Base-by-base conservation (phyloP, 2,113 vertebrate species). In the Solea solea region DNA sequence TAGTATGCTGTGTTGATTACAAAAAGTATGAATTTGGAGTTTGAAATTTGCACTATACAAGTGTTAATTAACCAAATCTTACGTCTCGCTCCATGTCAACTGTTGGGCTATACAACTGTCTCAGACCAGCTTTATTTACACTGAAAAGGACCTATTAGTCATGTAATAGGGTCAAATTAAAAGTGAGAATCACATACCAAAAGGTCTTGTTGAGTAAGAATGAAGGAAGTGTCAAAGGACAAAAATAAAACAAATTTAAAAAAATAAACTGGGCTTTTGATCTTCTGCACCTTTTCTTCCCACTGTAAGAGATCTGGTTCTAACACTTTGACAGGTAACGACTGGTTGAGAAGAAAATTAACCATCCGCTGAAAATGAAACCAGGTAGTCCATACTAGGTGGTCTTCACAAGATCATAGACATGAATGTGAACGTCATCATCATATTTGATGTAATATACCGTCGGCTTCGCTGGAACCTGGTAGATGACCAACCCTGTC, bases 391-490 rank as follows among this genome's bases (percentile, higher is more conserved):
- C 74, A 67, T 81, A 82, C 86, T 94, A 95, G 86, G 94, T 94
- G 72, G 94, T 94, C 88, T 95, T 95, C 80, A 95, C 94, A 79
- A 95, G 89, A 71, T 95, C 94, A n/a, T 95, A 95, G 67, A 95
- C 94, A 45, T 95, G 94, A 73, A 95, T 92, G 91, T 95, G 94
- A 72, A 94, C 94, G 45, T 95, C 94, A 25, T 95, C 94, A n/a
- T 95, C 94, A 49, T 94, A 95, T 79, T 95, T 95, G 81, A 95
- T 95, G 90, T 94, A 95, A 83, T 95, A 95, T 42, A 95, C 94
- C 0, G 94, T 94, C 53, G 94, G 94, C 71, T 95, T 95, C 15
- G 94, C 94, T 0, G 94, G 94, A 40, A 95, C 94, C 84, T 95
- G 94, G 81, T 94, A 94, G 89, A 94, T 95, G 79, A 95, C 94